Evolutionary conservation across 2,888 invertebrate species (phyloP).

Genomic region (Mimumesa dahlbomi): DNA sequence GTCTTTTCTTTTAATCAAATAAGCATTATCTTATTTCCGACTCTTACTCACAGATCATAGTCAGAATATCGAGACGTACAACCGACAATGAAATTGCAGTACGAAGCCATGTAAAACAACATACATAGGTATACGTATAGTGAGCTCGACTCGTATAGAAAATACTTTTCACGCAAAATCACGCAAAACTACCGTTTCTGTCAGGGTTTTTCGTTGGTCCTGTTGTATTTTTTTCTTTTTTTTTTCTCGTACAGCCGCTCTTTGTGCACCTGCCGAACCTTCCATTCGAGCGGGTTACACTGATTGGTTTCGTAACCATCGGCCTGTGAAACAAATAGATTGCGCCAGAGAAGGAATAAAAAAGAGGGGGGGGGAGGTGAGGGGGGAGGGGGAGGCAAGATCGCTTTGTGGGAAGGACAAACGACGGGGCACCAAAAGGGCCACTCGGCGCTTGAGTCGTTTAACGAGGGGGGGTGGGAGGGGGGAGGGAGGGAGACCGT

Average conservation of each 20-base stretch:
- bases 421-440: constrained; percentile 11
- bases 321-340: constrained; percentile 68
- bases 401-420: constrained; percentile 48
- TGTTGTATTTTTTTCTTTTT: constrained; percentile 45
- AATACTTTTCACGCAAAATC: constrained; percentile 19
- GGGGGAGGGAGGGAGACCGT: too few relatives aligned
- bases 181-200: constrained; percentile 17
- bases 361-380: constrained; percentile 23
- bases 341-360: constrained; percentile 57
- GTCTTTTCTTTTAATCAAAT: too few relatives aligned
- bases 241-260: constrained; percentile 46
- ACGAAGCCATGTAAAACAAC: too few relatives aligned
- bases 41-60: too few relatives aligned
- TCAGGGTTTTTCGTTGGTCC: constrained; percentile 37
- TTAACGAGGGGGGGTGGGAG: too few relatives aligned
- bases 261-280: constrained; percentile 63
- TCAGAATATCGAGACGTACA: too few relatives aligned
- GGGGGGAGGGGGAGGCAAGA: constrained; percentile 28
- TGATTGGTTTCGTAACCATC: constrained; percentile 68
- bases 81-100: too few relatives aligned
- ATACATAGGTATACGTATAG: too few relatives aligned
- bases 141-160: too few relatives aligned
- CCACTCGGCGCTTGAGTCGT: background rate
- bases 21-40: too few relatives aligned
- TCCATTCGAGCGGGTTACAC: constrained; percentile 65